Evolutionary conservation across 2,113 vertebrate genomes (phyloP).

Genomic region (Oostethus manadensis): DNA sequence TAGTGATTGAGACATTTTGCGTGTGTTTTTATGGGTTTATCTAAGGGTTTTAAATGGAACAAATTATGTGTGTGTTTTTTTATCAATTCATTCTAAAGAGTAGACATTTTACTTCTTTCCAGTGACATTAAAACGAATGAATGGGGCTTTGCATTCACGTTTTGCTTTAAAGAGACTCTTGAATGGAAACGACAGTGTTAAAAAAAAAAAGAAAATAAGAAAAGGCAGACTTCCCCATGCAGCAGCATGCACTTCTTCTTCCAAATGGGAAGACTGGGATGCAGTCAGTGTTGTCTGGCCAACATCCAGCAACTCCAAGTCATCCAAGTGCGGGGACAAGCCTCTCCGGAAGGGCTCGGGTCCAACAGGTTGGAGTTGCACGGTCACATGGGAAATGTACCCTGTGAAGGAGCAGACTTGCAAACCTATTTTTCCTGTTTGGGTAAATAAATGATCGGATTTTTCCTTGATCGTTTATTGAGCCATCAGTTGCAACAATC

Average conservation of each 20-base stretch:
- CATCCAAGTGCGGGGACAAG: slow-evolving; percentile 30
- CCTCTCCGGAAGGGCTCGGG: background rate
- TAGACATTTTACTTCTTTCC: too few species aligned
- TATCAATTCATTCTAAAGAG: too few species aligned
- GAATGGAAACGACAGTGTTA: too few species aligned
- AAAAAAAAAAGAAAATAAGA: background rate
- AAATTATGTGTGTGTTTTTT: background rate
- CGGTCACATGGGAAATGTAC: too few species aligned
- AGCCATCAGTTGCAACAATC: too few species aligned
- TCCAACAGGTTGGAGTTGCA: too few species aligned
- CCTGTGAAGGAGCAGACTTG: too few species aligned
- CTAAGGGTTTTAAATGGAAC: background rate
- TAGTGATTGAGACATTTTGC: background rate
- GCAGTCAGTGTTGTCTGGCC: slow-evolving; percentile 44
- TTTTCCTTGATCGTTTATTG: too few species aligned
- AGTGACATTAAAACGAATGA: too few species aligned
- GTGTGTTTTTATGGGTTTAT: background rate
- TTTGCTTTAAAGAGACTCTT: background rate
- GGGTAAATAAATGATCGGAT: too few species aligned
- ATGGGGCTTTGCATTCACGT: too few species aligned
- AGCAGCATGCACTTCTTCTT: background rate
- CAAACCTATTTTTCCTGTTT: too few species aligned
- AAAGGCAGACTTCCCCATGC: background rate
- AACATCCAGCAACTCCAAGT: slow-evolving; percentile 49
- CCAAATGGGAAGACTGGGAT: slow-evolving; percentile 36